phyloP scores from a whole-genome alignment of 2,888 invertebrate species.

The Harpalus rubripes region DNA sequence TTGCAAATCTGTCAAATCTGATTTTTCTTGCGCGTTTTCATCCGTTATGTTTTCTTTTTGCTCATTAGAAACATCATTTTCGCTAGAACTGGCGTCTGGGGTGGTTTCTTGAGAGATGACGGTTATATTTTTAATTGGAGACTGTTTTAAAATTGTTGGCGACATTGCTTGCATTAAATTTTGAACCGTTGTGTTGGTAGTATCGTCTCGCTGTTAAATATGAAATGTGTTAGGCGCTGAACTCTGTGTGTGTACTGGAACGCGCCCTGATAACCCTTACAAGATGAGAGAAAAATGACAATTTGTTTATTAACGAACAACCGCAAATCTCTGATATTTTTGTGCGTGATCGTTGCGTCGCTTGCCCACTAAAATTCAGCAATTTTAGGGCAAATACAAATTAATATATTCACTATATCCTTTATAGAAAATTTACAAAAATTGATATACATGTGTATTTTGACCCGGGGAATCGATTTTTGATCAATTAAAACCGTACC shows the following conservation, averaged over 20 bases:
- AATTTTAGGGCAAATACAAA: too few relatives aligned
- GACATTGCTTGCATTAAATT: conserved; percentile 74
- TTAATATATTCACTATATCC: too few relatives aligned
- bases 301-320: too few relatives aligned
- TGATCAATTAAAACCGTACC: too few relatives aligned
- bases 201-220: conserved; percentile 58
- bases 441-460: too few relatives aligned
- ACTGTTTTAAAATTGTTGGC: conserved; percentile 59
- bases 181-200: conserved; percentile 70
- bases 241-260: neutral
- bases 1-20: conserved; percentile 43
- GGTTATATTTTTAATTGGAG: conserved; percentile 73
- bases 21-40: conserved; percentile 15
- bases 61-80: conserved; percentile 42
- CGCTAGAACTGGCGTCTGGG: conserved; percentile 59
- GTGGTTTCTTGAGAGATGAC: conserved; percentile 69
- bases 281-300: too few relatives aligned
- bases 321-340: too few relatives aligned
- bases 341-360: too few relatives aligned
- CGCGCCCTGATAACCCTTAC: too few relatives aligned
- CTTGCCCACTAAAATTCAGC: too few relatives aligned
- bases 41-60: conserved; percentile 33
- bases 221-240: neutral
- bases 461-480: too few relatives aligned
- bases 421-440: too few relatives aligned